These are phyloP conservation scores for Coracias cyanogaster DNA, from an alignment of 2,797 vertebrate species.

Conservation along the genomic window DNA sequence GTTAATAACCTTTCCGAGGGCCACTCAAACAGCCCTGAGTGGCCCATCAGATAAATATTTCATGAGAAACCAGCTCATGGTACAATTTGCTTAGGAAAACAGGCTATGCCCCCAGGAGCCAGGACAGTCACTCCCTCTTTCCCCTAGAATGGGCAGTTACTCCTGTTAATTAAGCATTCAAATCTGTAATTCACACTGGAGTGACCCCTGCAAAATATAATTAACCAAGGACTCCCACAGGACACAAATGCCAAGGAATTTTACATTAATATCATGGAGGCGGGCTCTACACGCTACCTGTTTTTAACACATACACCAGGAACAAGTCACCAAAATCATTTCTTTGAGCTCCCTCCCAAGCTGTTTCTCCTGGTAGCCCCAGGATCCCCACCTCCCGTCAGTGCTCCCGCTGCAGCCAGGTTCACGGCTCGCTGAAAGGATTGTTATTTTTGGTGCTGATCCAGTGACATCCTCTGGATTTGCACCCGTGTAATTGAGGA, in stretches of 20 bases:
- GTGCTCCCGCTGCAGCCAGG: not conserved
- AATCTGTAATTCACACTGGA: not conserved
- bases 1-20: not conserved
- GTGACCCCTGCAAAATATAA: not conserved
- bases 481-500: not conserved
- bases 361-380: not conserved
- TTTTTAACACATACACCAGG: not conserved
- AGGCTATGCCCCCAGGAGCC: not conserved
- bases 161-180: not conserved
- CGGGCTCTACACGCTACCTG: not conserved
- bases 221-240: not conserved
- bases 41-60: not conserved
- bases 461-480: slow-evolving; percentile 46
- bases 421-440: not conserved
- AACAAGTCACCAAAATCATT: not conserved
- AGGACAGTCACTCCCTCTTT: not conserved
- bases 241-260: not conserved
- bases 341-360: not conserved
- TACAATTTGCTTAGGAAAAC: not conserved
- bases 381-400: not conserved
- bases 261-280: not conserved
- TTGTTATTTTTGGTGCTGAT: not conserved
- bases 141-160: not conserved
- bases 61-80: not conserved
- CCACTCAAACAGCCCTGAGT: not conserved